Base-by-base conservation (phyloP, 2,888 invertebrate genomes). In the Epinotia demarniana region DNA sequence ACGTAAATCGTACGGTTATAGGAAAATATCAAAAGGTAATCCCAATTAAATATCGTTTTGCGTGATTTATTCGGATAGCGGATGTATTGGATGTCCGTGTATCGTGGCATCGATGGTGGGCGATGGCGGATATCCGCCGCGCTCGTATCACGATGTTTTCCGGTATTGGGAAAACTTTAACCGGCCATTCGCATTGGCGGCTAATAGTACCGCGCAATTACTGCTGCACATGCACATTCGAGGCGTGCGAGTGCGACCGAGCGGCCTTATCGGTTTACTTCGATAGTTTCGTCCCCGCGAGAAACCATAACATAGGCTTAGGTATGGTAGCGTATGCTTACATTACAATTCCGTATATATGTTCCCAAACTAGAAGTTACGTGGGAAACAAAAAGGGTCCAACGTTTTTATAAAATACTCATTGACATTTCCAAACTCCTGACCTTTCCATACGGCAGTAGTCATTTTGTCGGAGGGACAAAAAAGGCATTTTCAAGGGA, bases 401-500 rank as follows among this genome's bases (percentile, higher is more conserved):
- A 46, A 33, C 19, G 58, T 46, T 64, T 64, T 46, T 49, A 64
- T 64, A 43, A 27, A 27, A 39, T 58, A 18, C n/a, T n/a, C n/a
- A n/a, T n/a, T n/a, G n/a, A n/a, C n/a, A n/a, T n/a, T n/a, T n/a
- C n/a, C n/a, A n/a, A n/a, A n/a, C n/a, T n/a, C n/a, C n/a, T 80
- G 77, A 80, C 81, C 82, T 84, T 84, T 78, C 81, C 85, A 86
- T 84, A 83, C 70, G 77, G 72, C 63, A 61, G 75, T 80, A 55
- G 75, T 77, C 78, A 80, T 80, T 75, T 80, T 82, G 79, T 77
- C 79, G 82, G 78, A 80, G 79, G 79, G 81, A 80, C 83, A 83
- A 86, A 89, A 89, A 88, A 86, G 83, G 81, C 84, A 80, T 80
- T 86, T 88, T 82, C 84, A 86, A 85, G 87, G 83, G 85, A 90